phyloP scores from a whole-genome alignment of 1,140 invertebrate genomes.

The Bicyclus anynana region DNA sequence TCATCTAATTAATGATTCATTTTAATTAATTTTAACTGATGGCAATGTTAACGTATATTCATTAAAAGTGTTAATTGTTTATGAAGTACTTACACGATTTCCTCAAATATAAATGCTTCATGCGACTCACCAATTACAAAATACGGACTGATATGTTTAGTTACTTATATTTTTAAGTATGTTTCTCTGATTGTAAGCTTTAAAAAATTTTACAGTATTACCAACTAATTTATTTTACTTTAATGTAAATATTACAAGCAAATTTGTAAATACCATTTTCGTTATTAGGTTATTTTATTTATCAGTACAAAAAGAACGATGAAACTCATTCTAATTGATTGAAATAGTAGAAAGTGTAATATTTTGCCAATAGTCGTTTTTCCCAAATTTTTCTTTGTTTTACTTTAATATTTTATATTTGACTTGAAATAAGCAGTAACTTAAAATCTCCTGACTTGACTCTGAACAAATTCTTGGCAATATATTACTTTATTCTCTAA shows the following conservation, averaged over 20 bases:
- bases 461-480: conserved; percentile 20
- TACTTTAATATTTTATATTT: too few relatives aligned
- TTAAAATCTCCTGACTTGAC: too few relatives aligned
- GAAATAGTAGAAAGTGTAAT: neutral
- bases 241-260: conserved; percentile 39
- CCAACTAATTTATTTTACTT: conserved; percentile 63
- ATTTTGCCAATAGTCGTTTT: neutral
- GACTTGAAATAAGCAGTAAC: too few relatives aligned
- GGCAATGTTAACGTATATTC: neutral
- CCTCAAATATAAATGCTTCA: neutral
- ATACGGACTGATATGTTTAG: conserved; percentile 39
- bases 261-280: conserved; percentile 64
- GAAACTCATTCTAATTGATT: neutral
- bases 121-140: conserved; percentile 10
- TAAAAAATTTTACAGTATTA: conserved; percentile 76
- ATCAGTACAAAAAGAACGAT: conserved; percentile 4
- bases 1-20: neutral
- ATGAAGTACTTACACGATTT: conserved; percentile 1
- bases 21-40: neutral
- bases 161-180: conserved; percentile 32
- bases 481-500: conserved; percentile 9
- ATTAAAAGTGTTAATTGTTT: conserved; percentile 4
- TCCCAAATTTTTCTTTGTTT: too few relatives aligned
- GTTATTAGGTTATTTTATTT: conserved; percentile 43
- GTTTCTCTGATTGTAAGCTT: conserved; percentile 59